Evolutionary conservation across 2,888 invertebrate genomes (phyloP), one percentile per base, ranked within the genome.

Genomic region (Tenthredo mesomela): DNA sequence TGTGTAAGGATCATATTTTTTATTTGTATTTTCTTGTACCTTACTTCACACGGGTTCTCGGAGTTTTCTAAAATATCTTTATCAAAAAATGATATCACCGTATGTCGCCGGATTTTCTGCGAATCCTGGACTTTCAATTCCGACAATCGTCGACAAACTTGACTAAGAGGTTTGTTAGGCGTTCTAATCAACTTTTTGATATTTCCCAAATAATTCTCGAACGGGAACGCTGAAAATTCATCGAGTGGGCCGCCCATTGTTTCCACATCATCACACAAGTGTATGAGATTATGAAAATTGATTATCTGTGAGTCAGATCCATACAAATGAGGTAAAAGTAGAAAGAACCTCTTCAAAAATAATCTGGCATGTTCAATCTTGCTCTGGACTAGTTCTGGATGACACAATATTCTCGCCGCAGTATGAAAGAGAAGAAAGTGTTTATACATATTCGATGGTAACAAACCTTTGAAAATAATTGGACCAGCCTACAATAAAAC

Each of bases 401-500:
- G 3, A 25, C 65, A 65, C 10, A 65, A 65, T 65, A 65, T 65
- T 21, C 29, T 21, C 15, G 12, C 65, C 12, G 65, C 21, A 12
- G 29, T 29, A 15, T 65, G 65, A 12, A 65, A 29, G 1, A 86
- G 43, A 33, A 86, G 70, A 15, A 86, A 82, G 65, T 86, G 86
- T 73, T 58, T 37, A 33, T 78, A 84, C n/a, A 67, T 37, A 33
- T 78, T 71, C 6, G 7, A 21, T 54, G 47, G 21, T 21, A 86
- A 37, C 37, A 82, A 25, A 0, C 82, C 47, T 40, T 70, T 75
- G 4, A 61, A 84, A 84, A 86, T 5, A 75, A 82, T 37, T 65
- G 71, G 71, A 33, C 71, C 71, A 40, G 18, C 15, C n/a, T 71
- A 71, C n/a, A 71, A 71, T 9, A 71, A 83, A 65, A 78, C 75